Conservation (phyloP, 2,888 invertebrate genomes). For the Margaritifera margaritifera region DNA sequence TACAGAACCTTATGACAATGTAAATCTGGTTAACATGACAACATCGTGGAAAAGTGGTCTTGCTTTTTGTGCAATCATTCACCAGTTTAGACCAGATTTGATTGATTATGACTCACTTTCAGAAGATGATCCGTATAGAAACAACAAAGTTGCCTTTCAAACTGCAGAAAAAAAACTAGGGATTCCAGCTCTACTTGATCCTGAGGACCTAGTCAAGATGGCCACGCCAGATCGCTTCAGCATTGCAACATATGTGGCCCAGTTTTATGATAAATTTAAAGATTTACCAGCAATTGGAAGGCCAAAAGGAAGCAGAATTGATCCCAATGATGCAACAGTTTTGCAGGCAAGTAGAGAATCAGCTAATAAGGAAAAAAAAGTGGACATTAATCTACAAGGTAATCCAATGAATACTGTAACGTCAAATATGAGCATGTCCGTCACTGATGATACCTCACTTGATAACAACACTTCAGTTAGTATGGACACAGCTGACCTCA, state of each 20-base stretch:
- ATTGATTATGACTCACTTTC: slow-evolving; percentile 32
- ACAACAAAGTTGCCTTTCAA: slow-evolving; percentile 32
- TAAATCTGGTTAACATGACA: slow-evolving; percentile 30
- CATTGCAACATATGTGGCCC: slow-evolving; percentile 32
- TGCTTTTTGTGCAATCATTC: slow-evolving; percentile 35
- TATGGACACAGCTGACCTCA: too few relatives aligned
- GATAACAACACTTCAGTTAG: too few relatives aligned
- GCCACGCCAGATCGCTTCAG: slow-evolving; percentile 30
- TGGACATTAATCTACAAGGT: too few relatives aligned
- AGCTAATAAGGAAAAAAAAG: not conserved
- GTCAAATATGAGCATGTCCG: too few relatives aligned
- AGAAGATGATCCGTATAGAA: slow-evolving; percentile 27
- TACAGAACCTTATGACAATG: slow-evolving; percentile 25
- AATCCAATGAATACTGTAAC: too few relatives aligned
- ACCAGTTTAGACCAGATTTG: slow-evolving; percentile 34
- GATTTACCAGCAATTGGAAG: slow-evolving; percentile 19
- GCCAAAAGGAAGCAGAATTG: not conserved
- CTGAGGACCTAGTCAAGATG: slow-evolving; percentile 32
- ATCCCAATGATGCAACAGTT: not conserved
- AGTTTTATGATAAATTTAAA: slow-evolving; percentile 33
- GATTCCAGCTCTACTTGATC: slow-evolving; percentile 30
- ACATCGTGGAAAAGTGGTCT: slow-evolving; percentile 39
- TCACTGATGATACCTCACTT: too few relatives aligned
- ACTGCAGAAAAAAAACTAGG: slow-evolving; percentile 32
- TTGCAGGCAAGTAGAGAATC: not conserved